These are phyloP conservation scores for Xerus inauris DNA, from an alignment of 2,113 vertebrate species.

Conservation along the genomic window DNA sequence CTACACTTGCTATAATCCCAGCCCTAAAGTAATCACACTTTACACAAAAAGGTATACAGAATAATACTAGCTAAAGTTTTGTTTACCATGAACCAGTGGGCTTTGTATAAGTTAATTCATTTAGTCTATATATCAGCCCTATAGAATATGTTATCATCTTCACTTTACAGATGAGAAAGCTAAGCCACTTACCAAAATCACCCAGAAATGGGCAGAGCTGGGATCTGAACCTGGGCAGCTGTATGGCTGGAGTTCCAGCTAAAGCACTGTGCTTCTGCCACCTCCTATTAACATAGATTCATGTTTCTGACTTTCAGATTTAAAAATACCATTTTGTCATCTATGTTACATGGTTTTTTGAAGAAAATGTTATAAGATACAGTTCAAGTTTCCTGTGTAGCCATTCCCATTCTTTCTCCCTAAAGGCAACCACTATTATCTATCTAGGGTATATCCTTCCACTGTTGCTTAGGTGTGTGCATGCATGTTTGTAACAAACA, in stretches of 20 bases:
- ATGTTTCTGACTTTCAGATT: neutral
- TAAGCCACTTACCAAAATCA: conserved; percentile 16
- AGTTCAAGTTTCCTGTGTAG: neutral
- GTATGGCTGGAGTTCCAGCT: neutral
- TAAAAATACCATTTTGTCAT: conserved; percentile 17
- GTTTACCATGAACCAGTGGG: conserved; percentile 10
- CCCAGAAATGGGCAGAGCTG: neutral
- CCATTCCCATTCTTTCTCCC: neutral
- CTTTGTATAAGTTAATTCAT: neutral
- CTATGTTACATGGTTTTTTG: neutral
- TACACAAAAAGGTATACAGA: neutral
- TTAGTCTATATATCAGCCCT: neutral
- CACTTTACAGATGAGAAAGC: conserved; percentile 7
- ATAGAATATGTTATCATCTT: neutral
- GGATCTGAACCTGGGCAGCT: neutral
- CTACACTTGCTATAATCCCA: too few species aligned
- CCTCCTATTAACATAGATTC: neutral
- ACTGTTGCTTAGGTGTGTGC: neutral
- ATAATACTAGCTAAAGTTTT: neutral
- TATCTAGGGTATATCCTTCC: neutral
- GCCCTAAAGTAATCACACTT: neutral
- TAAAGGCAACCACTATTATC: neutral
- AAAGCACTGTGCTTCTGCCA: neutral
- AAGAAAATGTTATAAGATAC: conserved; percentile 18
- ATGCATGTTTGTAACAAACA: neutral